Evolutionary conservation across 2,888 invertebrate genomes (phyloP).

Genomic region (Xiphydria camelus): DNA sequence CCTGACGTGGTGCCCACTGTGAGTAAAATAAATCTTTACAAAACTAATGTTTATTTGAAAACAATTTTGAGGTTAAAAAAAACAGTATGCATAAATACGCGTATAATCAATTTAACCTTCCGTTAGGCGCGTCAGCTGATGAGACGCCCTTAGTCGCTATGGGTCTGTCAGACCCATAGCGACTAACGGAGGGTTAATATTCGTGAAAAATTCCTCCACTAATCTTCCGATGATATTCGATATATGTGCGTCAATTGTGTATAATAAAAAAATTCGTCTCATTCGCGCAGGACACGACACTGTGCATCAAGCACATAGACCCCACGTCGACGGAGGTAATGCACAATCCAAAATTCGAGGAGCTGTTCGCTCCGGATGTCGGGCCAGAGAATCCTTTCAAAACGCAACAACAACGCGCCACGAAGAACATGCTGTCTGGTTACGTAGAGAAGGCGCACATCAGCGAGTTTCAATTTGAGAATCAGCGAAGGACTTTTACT

Average conservation of each 20-base stretch:
- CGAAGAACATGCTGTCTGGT: constrained; percentile 90
- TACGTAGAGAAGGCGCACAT: constrained; percentile 94
- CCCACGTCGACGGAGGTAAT: constrained; percentile 79
- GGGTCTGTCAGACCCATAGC: too few relatives aligned
- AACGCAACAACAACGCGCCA: constrained; percentile 85
- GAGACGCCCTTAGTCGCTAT: too few relatives aligned
- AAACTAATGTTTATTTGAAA: too few relatives aligned
- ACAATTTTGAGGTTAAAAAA: constrained; percentile 12
- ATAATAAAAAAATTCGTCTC: constrained; percentile 1
- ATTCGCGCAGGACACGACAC: constrained; percentile 68
- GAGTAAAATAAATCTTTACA: too few relatives aligned
- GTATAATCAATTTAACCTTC: too few relatives aligned
- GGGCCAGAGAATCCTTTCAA: constrained; percentile 94
- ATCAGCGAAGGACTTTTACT: constrained; percentile 90
- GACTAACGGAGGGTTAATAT: too few relatives aligned
- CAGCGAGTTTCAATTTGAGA: constrained; percentile 96
- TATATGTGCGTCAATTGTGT: too few relatives aligned
- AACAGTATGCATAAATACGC: too few relatives aligned
- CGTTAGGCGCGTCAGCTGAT: too few relatives aligned
- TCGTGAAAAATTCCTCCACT: too few relatives aligned
- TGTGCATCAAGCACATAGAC: constrained; percentile 74
- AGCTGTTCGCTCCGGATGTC: constrained; percentile 87
- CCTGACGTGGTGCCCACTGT: constrained; percentile 83
- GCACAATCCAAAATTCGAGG: constrained; percentile 93
- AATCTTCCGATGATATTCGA: too few relatives aligned